Evolutionary conservation across 2,113 vertebrate species (phyloP), one percentile per base, ranked within the genome.

Genomic region (Sinocyclocheilus anshuiensis): DNA sequence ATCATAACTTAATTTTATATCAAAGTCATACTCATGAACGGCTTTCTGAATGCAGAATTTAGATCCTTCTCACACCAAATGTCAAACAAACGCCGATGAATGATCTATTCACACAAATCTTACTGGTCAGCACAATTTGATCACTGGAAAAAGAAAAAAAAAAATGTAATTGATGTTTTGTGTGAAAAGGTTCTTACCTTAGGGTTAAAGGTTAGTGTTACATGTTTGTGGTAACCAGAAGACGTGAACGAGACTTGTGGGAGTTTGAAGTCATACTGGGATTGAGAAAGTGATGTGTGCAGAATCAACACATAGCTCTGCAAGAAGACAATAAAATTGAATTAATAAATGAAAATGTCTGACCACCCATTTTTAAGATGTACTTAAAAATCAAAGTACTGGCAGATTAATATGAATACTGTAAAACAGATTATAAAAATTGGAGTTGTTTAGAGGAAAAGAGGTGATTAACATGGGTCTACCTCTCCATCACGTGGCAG

Each of bases 201-300:
- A 85, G 98, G 98, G 88, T 93, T 98, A 89, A 99, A 99, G 75
- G 96, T 90, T 91, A 99, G 89, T 0, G 97, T 97, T 91, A 99
- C 75, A 74, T 99, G 98, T 69, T 99, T 99, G 85, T 98, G 96
- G 94, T 98, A 98, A 53, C 97, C 97, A 1, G 90, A 89, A 16
- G 98, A 95, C 5, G 95, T 96, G 91, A 99, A 99, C 1, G 97
- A 96, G 53, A 99, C 95, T 86, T 99, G 98, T 24, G 97, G 97
- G 76, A 99, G 92, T 6, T 92, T 96, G 83, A 96, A 99, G 92
- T 99, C 98, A 2, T 96, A 98, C 90, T 99, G 97, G 39, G 97
- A 97, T 20, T 94, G 96, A 85, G 98, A 95, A 81, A 99, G 89
- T 0, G 96, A 97, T 50, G 98, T 98, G 92, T 98, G 95, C 89